A percentile compares a stretch with the other conserved stretches of the same genome.
phyloP scores from a whole-genome alignment of 2,797 vertebrate species.

The Sebastes baramenuke region DNA sequence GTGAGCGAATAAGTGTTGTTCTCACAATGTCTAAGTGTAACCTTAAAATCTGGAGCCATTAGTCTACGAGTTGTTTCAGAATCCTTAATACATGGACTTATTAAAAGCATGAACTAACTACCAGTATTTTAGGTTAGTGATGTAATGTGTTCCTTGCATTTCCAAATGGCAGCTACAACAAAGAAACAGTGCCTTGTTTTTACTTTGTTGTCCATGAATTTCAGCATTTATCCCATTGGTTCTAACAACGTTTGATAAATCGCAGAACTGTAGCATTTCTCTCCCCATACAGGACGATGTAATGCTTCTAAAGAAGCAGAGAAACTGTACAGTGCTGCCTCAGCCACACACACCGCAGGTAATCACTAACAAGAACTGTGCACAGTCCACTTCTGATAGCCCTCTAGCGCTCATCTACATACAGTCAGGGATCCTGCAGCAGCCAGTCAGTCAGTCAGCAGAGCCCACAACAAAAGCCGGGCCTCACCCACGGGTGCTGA shows the following conservation, averaged over 20 bases:
- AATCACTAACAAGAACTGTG: not conserved
- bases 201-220: not conserved
- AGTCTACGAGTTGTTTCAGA: not conserved
- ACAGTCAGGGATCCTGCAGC: slow-evolving; percentile 38
- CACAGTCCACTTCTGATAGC: not conserved
- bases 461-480: slow-evolving; percentile 52
- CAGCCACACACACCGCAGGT: not conserved
- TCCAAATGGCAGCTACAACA: not conserved
- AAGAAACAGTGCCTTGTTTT: not conserved
- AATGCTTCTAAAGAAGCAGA: not conserved
- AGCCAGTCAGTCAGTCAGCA: slow-evolving; percentile 47
- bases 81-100: not conserved
- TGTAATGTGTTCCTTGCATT: not conserved
- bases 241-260: not conserved
- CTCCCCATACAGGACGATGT: not conserved
- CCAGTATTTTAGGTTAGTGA: not conserved
- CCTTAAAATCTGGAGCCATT: not conserved
- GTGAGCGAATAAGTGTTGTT: not conserved
- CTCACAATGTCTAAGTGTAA: not conserved
- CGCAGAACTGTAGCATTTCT: not conserved
- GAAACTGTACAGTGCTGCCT: not conserved
- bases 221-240: not conserved
- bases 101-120: not conserved
- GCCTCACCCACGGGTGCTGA: slow-evolving; percentile 62
- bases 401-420: slow-evolving; percentile 14